phyloP scores from a whole-genome alignment of 2,888 invertebrate genomes.

The Chironomus tentans region DNA sequence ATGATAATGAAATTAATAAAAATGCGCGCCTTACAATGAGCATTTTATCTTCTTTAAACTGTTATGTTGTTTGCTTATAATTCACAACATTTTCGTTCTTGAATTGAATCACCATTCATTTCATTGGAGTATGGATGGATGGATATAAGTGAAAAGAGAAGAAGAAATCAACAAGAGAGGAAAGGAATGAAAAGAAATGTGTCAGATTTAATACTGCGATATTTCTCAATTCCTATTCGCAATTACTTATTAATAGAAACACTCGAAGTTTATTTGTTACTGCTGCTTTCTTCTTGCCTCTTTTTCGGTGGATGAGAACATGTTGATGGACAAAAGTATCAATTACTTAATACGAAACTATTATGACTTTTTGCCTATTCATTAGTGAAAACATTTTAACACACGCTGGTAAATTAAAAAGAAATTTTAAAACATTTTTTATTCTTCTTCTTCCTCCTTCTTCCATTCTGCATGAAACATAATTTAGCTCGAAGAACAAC shows the following conservation, averaged over 20 bases:
- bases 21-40: not conserved
- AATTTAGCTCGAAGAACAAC: too few relatives aligned
- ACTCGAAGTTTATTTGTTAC: not conserved
- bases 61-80: not conserved
- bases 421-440: too few relatives aligned
- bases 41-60: not conserved
- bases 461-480: too few relatives aligned
- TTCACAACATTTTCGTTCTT: not conserved
- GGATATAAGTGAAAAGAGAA: not conserved
- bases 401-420: too few relatives aligned
- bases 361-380: too few relatives aligned
- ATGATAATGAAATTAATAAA: not conserved
- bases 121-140: not conserved
- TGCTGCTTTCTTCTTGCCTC: not conserved
- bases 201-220: not conserved
- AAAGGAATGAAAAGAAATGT: not conserved
- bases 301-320: not conserved
- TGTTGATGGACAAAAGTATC: not conserved
- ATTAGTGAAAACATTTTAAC: too few relatives aligned
- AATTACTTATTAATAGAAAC: not conserved
- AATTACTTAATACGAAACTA: not conserved
- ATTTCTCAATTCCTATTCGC: not conserved
- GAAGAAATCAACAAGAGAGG: not conserved
- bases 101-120: not conserved
- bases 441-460: too few relatives aligned